These are phyloP conservation scores for Alectoris magna DNA, from an alignment of 2,797 vertebrate genomes.

Conservation along the genomic window DNA sequence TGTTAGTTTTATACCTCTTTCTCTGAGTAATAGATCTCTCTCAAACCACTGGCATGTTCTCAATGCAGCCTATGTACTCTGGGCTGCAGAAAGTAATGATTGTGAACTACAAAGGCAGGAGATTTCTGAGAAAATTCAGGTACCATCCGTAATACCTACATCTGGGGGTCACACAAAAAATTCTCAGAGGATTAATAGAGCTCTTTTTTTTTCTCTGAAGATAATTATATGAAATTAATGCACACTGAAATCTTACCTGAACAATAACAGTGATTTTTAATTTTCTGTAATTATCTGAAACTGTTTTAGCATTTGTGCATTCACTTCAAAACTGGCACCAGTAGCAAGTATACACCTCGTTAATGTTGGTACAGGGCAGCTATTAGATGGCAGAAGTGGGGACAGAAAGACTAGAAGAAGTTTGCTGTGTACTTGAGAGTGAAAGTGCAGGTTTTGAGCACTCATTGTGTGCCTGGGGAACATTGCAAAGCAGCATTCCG, in stretches of 20 bases:
- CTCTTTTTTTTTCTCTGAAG: slow-evolving; percentile 27
- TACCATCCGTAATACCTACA: not conserved
- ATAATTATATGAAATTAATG: not conserved
- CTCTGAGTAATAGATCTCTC: not conserved
- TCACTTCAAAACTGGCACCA: not conserved
- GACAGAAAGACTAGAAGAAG: not conserved
- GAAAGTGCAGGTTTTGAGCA: not conserved
- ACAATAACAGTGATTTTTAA: not conserved
- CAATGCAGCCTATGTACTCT: not conserved
- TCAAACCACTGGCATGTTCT: not conserved
- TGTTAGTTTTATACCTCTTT: slow-evolving; percentile 12
- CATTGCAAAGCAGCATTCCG: not conserved
- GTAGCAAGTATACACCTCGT: not conserved
- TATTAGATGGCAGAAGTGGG: not conserved
- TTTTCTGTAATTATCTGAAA: not conserved
- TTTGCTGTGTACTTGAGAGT: not conserved
- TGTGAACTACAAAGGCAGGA: not conserved
- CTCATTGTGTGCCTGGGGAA: not conserved
- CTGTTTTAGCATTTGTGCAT: not conserved
- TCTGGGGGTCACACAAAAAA: slow-evolving; percentile 29
- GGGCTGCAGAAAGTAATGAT: not conserved
- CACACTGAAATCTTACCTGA: slow-evolving; percentile 31
- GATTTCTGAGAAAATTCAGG: not conserved
- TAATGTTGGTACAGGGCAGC: not conserved
- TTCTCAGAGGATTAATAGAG: slow-evolving; percentile 7